phyloP scores from a whole-genome alignment of 2,113 vertebrate species.

The Pholis gunnellus region DNA sequence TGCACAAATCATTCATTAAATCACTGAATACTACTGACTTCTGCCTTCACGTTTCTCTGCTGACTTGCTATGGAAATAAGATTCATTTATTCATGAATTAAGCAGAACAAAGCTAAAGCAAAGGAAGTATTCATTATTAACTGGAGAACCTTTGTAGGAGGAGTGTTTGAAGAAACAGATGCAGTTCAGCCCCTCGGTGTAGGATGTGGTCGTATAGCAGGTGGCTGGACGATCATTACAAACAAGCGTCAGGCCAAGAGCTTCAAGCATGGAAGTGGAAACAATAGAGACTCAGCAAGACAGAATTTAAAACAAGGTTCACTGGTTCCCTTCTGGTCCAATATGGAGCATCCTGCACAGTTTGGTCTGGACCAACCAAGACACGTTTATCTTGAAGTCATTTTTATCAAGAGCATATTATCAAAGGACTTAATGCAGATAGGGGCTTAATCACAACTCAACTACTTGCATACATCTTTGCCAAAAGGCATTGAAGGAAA shows the following conservation, averaged over 20 bases:
- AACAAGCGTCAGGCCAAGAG: constrained; percentile 10
- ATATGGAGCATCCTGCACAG: neutral
- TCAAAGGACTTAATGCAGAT: neutral
- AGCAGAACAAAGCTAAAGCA: constrained; percentile 39
- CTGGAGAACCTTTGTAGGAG: constrained; percentile 29
- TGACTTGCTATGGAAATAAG: constrained; percentile 51
- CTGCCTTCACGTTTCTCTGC: neutral
- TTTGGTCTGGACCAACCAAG: neutral
- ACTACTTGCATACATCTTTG: neutral
- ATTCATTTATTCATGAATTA: constrained; percentile 54
- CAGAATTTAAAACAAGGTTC: neutral
- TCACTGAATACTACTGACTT: constrained; percentile 25
- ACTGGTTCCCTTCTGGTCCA: neutral
- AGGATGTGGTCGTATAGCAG: neutral
- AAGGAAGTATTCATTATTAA: constrained; percentile 43
- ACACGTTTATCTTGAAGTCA: neutral
- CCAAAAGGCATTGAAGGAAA: constrained; percentile 12
- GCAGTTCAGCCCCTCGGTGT: neutral
- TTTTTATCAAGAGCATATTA: neutral
- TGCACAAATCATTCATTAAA: constrained; percentile 26
- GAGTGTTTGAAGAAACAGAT: constrained; percentile 12
- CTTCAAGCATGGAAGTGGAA: constrained; percentile 35
- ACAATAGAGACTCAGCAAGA: constrained; percentile 8
- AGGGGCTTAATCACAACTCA: neutral
- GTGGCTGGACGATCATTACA: constrained; percentile 7